phyloP scores from a whole-genome alignment of 2,797 vertebrate genomes.

The Eurystomus glaucurus region DNA sequence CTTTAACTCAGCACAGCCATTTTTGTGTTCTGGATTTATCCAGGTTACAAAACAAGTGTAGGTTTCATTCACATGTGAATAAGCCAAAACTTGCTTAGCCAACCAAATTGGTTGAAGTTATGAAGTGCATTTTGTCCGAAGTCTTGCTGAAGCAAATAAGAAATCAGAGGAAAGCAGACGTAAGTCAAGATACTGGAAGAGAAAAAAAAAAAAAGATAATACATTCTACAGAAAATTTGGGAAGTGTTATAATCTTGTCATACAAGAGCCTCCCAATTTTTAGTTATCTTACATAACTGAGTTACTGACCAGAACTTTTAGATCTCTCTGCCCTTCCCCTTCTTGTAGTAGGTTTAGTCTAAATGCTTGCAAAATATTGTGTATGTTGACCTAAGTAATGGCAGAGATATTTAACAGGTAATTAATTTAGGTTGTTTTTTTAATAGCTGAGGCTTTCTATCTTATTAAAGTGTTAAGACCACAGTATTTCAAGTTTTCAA shows the following conservation, averaged over 20 bases:
- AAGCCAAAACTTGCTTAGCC: background rate
- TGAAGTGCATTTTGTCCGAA: background rate
- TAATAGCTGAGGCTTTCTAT: background rate
- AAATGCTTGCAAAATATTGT: background rate
- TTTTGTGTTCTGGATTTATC: background rate
- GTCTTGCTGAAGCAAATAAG: background rate
- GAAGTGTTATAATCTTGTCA: background rate
- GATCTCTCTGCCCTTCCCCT: background rate
- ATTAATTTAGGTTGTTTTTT: background rate
- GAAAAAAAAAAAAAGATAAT: background rate
- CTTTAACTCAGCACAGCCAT: background rate
- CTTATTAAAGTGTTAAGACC: background rate
- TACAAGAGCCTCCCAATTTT: background rate
- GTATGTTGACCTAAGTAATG: background rate
- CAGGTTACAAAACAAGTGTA: background rate
- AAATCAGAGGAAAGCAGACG: background rate
- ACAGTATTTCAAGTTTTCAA: background rate
- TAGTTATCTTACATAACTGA: background rate
- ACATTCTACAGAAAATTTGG: background rate
- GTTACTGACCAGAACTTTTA: background rate
- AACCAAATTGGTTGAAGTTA: background rate
- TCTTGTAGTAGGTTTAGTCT: background rate
- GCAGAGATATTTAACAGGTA: background rate
- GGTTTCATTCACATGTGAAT: background rate
- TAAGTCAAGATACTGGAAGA: background rate